Conservation (phyloP, 2,113 vertebrate species). For the Paramormyrops kingsleyae region DNA sequence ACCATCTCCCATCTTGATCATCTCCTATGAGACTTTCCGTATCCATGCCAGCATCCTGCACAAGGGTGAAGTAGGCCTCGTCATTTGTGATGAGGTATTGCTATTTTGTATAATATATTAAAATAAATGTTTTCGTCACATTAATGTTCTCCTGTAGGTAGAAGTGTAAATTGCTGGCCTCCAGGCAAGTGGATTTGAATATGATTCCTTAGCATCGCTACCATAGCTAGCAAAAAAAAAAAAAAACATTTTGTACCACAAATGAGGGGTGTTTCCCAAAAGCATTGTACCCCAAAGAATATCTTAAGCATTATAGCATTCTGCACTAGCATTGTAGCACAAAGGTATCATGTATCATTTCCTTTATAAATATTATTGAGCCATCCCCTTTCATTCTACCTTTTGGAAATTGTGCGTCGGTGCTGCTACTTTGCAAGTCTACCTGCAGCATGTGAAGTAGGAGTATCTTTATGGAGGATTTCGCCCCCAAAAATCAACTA, state of each 20-base stretch:
- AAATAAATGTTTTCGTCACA: neutral
- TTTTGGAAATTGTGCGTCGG: neutral
- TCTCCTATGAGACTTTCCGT: conserved; percentile 94
- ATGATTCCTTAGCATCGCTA: neutral
- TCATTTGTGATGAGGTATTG: conserved; percentile 92
- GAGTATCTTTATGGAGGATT: neutral
- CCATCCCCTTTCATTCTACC: neutral
- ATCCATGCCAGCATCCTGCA: conserved; percentile 79
- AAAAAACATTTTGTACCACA: neutral
- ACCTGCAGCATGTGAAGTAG: neutral
- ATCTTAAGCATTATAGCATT: neutral
- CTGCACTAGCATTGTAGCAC: neutral
- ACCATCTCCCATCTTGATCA: conserved; percentile 85
- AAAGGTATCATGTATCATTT: neutral
- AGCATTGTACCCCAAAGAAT: neutral
- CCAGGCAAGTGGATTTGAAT: neutral
- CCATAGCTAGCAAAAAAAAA: neutral
- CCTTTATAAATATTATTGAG: neutral
- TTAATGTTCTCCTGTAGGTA: neutral
- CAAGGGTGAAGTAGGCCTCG: conserved; percentile 80
- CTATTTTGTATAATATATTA: neutral
- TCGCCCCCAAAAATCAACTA: neutral
- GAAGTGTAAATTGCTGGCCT: neutral
- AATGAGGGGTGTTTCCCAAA: neutral
- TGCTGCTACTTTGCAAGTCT: neutral